Evolutionary conservation across 2,888 invertebrate genomes (phyloP).

Genomic region (Seira sanloemensis): DNA sequence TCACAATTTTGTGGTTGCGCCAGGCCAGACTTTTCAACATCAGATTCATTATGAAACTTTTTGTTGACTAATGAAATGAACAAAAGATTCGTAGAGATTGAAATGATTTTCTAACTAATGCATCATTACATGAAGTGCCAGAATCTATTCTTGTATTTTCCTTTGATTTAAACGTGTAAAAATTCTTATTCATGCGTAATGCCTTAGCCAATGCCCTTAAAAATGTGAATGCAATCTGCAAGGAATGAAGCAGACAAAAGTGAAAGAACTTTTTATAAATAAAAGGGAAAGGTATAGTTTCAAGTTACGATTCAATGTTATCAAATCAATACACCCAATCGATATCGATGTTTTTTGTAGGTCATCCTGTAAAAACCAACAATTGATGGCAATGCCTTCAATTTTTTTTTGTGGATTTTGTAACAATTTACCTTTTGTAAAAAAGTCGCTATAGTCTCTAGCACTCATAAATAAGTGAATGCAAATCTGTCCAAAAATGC

Average conservation of each 20-base stretch:
- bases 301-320: neutral
- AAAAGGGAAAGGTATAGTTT: neutral
- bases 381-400: neutral
- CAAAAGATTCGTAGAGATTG: neutral
- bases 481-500: too few species aligned
- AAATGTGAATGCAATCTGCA: neutral
- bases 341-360: neutral
- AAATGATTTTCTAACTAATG: neutral
- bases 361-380: neutral
- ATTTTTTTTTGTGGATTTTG: neutral
- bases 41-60: neutral
- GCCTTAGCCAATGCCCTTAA: too few species aligned
- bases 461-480: too few species aligned
- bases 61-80: neutral
- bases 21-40: neutral
- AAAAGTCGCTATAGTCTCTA: neutral
- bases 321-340: neutral
- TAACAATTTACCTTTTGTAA: too few species aligned
- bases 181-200: neutral
- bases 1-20: neutral
- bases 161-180: too few species aligned
- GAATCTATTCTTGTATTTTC: neutral
- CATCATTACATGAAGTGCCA: neutral
- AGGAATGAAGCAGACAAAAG: neutral
- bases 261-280: neutral